Percentiles rank a stretch among this genome's conserved stretches.
Conservation (phyloP, 2,113 vertebrate species). For the Holacanthus passer region DNA sequence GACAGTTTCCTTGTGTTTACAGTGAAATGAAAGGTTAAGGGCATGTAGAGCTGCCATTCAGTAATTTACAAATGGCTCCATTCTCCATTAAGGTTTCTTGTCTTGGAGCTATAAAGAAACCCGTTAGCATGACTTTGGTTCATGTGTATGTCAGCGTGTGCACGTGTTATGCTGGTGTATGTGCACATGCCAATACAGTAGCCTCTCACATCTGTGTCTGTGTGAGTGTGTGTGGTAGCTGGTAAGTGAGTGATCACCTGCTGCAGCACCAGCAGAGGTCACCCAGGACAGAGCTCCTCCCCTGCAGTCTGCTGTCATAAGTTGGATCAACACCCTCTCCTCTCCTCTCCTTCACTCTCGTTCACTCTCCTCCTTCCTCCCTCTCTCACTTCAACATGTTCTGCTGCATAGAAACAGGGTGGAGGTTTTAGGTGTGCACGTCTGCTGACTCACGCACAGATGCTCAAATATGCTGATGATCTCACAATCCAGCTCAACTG, state of each 20-base stretch:
- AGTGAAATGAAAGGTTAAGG: not conserved
- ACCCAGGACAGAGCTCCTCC: slow-evolving; percentile 64
- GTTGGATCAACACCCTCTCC: slow-evolving; percentile 50
- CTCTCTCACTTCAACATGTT: slow-evolving; percentile 31
- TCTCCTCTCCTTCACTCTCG: no score
- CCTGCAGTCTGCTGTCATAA: slow-evolving; percentile 71
- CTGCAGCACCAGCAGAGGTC: slow-evolving; percentile 72
- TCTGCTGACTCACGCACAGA: slow-evolving; percentile 52
- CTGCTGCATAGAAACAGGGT: slow-evolving; percentile 49
- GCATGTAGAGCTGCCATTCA: not conserved
- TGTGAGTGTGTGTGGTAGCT: not conserved
- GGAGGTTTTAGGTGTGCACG: slow-evolving; percentile 33
- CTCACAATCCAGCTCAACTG: not conserved
- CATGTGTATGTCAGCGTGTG: not conserved
- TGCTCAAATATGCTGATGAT: slow-evolving; percentile 20
- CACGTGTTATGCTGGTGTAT: not conserved
- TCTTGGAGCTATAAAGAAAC: not conserved
- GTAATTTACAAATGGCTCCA: not conserved
- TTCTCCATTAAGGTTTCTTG: not conserved
- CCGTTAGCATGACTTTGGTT: not conserved
- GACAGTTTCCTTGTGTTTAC: not conserved
- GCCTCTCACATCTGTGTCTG: not conserved
- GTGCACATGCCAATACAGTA: not conserved
- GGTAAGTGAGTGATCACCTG: slow-evolving; percentile 57
- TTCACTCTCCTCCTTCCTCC: not conserved